Conservation (phyloP, 2,888 invertebrate genomes). For the Deroplatys truncata region DNA sequence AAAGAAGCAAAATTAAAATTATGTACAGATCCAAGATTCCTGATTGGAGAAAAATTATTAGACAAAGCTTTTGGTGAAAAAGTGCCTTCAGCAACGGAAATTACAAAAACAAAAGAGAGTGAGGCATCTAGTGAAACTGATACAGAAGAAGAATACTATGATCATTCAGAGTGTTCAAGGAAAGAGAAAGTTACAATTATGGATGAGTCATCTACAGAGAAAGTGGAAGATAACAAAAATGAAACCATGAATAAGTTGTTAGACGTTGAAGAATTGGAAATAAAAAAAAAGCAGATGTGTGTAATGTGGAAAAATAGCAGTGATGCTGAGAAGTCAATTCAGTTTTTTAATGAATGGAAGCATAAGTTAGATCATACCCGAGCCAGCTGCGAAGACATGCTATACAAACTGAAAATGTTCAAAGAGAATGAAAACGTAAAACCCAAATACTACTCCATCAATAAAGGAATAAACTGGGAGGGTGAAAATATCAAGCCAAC, state of each 20-base stretch:
- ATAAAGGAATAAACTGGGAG: constrained; percentile 21
- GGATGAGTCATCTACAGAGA: neutral
- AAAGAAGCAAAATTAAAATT: neutral
- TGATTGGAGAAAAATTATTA: neutral
- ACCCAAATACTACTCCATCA: constrained; percentile 4
- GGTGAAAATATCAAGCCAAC: constrained; percentile 3
- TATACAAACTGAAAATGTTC: constrained; percentile 13
- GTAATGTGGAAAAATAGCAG: constrained; percentile 12
- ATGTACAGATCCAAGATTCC: neutral
- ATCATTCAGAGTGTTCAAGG: neutral
- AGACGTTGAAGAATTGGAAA: neutral
- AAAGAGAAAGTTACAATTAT: neutral
- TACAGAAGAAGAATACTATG: neutral
- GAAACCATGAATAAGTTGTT: neutral
- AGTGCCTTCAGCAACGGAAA: neutral
- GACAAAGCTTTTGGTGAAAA: neutral
- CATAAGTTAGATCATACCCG: constrained; percentile 16
- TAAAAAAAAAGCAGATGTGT: neutral
- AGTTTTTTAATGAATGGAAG: constrained; percentile 17
- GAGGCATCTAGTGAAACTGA: neutral
- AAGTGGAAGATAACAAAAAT: neutral
- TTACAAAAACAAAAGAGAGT: neutral
- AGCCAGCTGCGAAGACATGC: constrained; percentile 20
- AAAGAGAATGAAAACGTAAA: constrained; percentile 11
- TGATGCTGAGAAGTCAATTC: constrained; percentile 16